Conservation (phyloP, 2,888 invertebrate genomes). For the Aelia acuminata region DNA sequence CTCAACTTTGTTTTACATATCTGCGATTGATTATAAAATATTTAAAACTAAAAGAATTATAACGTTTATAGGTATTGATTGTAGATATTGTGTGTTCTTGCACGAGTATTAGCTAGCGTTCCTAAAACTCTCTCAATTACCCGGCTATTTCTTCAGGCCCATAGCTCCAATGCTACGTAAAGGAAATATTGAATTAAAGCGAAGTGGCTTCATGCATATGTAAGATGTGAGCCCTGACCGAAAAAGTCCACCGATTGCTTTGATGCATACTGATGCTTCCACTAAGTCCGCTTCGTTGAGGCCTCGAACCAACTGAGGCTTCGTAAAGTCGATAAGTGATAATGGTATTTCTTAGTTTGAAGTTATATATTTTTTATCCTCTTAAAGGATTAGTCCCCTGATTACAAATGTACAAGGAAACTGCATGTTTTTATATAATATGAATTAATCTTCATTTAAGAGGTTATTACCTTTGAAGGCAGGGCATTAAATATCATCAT, state of each 20-base stretch:
- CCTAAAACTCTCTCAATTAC: not conserved
- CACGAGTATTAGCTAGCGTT: not conserved
- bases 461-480: no score
- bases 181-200: slow-evolving; percentile 11
- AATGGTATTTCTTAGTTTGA: no score
- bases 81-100: no score
- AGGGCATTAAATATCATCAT: no score
- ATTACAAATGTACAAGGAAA: no score
- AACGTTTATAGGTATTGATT: no score
- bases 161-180: not conserved
- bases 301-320: not conserved
- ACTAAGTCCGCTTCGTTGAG: not conserved
- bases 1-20: no score
- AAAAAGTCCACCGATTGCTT: not conserved
- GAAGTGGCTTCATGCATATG: not conserved
- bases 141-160: not conserved
- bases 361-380: not conserved
- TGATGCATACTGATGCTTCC: not conserved
- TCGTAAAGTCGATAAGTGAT: not conserved
- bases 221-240: slow-evolving; percentile 21
- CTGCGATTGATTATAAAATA: no score
- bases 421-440: no score
- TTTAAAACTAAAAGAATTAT: no score
- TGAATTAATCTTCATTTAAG: no score
- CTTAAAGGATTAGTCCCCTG: no score